These are phyloP conservation scores for Bradypodion ventrale DNA, from an alignment of 2,797 vertebrate genomes.

Conservation along the genomic window DNA sequence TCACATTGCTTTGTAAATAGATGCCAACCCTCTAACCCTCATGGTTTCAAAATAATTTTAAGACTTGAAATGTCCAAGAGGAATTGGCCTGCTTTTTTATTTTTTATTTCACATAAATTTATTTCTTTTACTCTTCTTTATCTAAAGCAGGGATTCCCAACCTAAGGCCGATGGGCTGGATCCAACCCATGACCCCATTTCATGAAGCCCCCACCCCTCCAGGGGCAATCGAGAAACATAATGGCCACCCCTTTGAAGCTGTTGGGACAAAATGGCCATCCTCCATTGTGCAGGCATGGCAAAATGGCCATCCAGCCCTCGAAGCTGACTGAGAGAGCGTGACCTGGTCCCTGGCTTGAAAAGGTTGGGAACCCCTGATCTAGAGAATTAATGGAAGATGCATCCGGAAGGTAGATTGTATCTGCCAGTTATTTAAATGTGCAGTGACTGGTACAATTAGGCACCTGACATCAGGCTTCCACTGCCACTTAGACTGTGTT, in stretches of 20 bases:
- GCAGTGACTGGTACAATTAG: slow-evolving; percentile 3
- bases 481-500: slow-evolving; percentile 53
- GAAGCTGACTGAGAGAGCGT: too few relatives aligned
- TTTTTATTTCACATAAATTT: slow-evolving; percentile 32
- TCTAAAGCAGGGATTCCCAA: too few relatives aligned
- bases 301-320: too few relatives aligned
- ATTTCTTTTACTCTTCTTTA: background rate
- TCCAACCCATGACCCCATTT: too few relatives aligned
- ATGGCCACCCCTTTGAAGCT: too few relatives aligned
- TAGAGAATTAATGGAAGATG: background rate
- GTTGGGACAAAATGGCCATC: too few relatives aligned
- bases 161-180: too few relatives aligned
- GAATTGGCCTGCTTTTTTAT: slow-evolving; percentile 1
- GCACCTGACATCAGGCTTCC: background rate
- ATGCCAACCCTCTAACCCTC: slow-evolving; percentile 36
- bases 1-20: slow-evolving; percentile 38
- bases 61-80: slow-evolving; percentile 33
- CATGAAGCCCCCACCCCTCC: too few relatives aligned
- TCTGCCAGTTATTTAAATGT: slow-evolving; percentile 2
- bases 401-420: slow-evolving; percentile 27
- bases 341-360: too few relatives aligned
- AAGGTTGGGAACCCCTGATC: too few relatives aligned
- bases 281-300: too few relatives aligned
- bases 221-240: too few relatives aligned
- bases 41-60: slow-evolving; percentile 34